Conservation (phyloP, 2,888 invertebrate genomes). For the Dasysyrphus tricinctus region DNA sequence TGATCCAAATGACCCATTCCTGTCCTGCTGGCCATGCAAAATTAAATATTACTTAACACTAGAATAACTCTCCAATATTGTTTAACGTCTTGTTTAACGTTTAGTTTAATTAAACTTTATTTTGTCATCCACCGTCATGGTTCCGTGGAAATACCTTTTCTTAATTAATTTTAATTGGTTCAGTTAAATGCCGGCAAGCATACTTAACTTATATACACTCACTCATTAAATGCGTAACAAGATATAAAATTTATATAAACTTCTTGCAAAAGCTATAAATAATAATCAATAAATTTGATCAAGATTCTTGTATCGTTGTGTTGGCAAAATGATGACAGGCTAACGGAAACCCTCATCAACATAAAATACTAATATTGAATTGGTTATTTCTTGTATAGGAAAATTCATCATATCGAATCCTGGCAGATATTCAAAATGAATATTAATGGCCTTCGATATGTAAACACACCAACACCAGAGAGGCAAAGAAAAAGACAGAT, state of each 20-base stretch:
- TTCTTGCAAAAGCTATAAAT: conserved; percentile 43
- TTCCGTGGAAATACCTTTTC: not conserved
- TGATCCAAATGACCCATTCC: too few relatives aligned
- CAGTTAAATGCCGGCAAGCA: not conserved
- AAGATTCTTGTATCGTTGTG: conserved; percentile 33
- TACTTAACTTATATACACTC: not conserved
- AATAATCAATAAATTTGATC: conserved; percentile 54
- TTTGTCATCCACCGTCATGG: too few relatives aligned
- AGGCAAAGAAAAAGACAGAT: not conserved
- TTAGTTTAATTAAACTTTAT: too few relatives aligned
- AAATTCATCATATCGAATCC: conserved; percentile 40
- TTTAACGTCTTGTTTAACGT: too few relatives aligned
- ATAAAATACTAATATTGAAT: conserved; percentile 55
- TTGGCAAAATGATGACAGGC: conserved; percentile 51
- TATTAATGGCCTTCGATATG: conserved; percentile 25
- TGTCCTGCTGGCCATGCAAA: too few relatives aligned
- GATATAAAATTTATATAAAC: not conserved
- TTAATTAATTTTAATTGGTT: not conserved
- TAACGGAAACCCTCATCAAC: conserved; percentile 56
- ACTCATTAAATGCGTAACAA: not conserved
- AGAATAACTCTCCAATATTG: too few relatives aligned
- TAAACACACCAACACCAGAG: not conserved
- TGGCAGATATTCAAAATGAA: conserved; percentile 54
- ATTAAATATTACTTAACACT: too few relatives aligned
- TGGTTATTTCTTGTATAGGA: conserved; percentile 18